Conservation (phyloP, 2,113 vertebrate genomes). For the Oenanthe oenanthe region DNA sequence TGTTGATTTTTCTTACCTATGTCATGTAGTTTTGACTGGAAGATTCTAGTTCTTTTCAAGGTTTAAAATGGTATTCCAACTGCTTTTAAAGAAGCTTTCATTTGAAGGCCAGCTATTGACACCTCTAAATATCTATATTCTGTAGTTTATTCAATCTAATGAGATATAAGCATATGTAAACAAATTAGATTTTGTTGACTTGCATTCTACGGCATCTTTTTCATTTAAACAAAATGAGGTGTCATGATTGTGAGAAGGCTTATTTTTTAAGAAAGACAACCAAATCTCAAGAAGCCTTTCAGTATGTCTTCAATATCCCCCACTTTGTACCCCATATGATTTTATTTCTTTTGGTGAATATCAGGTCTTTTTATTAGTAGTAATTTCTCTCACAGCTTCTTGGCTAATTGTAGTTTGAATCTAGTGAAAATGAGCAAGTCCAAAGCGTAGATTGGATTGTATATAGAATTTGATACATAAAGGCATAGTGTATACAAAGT, state of each 20-base stretch:
- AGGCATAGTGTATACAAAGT: not conserved
- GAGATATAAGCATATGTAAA: not conserved
- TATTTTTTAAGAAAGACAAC: not conserved
- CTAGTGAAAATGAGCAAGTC: not conserved
- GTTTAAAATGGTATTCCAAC: not conserved
- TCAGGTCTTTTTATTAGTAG: not conserved
- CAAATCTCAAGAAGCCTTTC: not conserved
- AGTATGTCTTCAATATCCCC: not conserved
- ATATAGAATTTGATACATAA: not conserved
- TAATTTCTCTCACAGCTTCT: not conserved
- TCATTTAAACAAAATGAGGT: not conserved
- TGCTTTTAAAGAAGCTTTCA: not conserved
- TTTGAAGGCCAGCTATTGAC: not conserved
- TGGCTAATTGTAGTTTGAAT: not conserved
- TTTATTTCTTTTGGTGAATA: not conserved
- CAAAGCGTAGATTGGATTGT: not conserved
- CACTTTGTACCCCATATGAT: not conserved
- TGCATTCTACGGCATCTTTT: not conserved
- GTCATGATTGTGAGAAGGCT: not conserved
- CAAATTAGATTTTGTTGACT: not conserved
- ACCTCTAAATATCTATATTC: not conserved
- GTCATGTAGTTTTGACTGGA: not conserved
- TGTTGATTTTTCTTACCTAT: not conserved
- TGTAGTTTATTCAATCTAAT: not conserved
- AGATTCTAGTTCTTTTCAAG: not conserved